Evolutionary conservation across 2,113 vertebrate genomes (phyloP).

Genomic region (Rhynchomys soricoides): DNA sequence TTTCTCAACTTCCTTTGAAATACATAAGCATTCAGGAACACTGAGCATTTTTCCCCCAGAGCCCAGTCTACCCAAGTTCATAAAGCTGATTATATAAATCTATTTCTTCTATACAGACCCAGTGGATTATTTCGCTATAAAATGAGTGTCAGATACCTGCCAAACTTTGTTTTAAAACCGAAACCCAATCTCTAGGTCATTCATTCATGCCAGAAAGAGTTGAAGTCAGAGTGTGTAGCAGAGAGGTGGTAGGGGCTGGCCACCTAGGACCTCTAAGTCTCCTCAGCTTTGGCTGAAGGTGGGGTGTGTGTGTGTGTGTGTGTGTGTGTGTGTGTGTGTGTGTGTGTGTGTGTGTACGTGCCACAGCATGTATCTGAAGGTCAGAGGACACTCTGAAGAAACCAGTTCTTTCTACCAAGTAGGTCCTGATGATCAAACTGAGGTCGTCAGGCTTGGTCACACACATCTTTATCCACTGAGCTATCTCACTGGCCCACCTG

Average conservation of each 20-base stretch:
- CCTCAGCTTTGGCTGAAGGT: neutral
- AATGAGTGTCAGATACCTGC: neutral
- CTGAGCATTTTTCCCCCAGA: neutral
- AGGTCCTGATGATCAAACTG: neutral
- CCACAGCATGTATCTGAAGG: neutral
- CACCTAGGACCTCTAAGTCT: neutral
- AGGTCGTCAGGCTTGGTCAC: neutral
- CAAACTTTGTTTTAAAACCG: slow-evolving; percentile 45
- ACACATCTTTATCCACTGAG: neutral
- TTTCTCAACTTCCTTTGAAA: slow-evolving; percentile 12
- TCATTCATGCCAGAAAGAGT: slow-evolving; percentile 15
- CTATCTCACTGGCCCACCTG: neutral
- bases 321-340: neutral
- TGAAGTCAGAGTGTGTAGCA: neutral
- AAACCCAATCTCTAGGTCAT: slow-evolving; percentile 31
- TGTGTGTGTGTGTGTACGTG: neutral
- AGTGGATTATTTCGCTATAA: neutral
- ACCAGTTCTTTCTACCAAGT: neutral
- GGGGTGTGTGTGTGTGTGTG: neutral
- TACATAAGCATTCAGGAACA: neutral
- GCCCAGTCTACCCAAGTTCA: neutral
- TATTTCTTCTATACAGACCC: neutral
- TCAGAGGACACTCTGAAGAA: neutral
- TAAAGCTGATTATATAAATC: neutral
- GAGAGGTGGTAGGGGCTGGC: neutral